Base-by-base conservation (phyloP, 2,113 vertebrate species). In the Ciconia boyciana region DNA sequence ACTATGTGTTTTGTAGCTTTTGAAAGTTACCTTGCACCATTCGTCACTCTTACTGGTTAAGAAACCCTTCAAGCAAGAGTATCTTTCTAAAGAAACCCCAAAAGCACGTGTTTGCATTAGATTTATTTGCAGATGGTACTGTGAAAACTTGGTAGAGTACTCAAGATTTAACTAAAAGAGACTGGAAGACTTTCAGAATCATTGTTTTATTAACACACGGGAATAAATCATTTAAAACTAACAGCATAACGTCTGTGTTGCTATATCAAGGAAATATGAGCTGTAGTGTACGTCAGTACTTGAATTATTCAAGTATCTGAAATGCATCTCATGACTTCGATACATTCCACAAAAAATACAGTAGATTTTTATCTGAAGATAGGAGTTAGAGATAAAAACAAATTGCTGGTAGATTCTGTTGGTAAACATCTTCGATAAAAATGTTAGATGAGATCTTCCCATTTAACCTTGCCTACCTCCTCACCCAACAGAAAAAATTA, bases 261-360 rank as follows among this genome's bases (percentile, higher is more conserved):
- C 57, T 87, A 0, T 55, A 89, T 39, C 87, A 79, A 11, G 44
- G 86, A 94, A 96, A 85, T 36, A 65, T 1, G 71, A 92, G 69
- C 91, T 44, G 28, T 8, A 28, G 55, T 15, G 76, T 25, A 79
- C 44, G 24, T 81, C 91, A 89, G 48, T 19, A 28, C 65, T 41
- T 94, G 87, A 95, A 94, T 96, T 87, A 91, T 95, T 94, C 87
- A 91, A 21, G 44, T 32, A 26, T 69, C 70, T 93, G 86, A 96
- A 89, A 97, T 83, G 31, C 65, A 94, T 75, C 86, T 96, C 74
- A 69, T 82, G 77, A 76, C 61, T 94, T 90, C 28, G 54, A 85
- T 48, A 46, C 48, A 74, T 70, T 76, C 70, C 43, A 32, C 51
- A 60, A 69, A 87, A 93, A 51, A 58, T 28, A 65, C 31, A 31